These are phyloP conservation scores for Romanogobio albipinnatus DNA, from an alignment of 2,113 vertebrate species.

Conservation along the genomic window DNA sequence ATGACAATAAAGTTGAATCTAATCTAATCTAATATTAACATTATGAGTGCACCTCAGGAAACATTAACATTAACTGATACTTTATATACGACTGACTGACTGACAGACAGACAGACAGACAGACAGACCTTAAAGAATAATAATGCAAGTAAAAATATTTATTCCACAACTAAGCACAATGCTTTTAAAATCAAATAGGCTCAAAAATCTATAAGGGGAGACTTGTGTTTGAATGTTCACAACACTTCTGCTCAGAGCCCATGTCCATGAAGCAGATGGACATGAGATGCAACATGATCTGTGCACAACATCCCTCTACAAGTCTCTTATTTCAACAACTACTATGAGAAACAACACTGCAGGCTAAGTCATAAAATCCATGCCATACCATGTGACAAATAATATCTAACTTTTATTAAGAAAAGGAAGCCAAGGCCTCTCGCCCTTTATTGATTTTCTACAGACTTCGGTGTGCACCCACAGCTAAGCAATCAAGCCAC, in stretches of 20 bases:
- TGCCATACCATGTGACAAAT: slow-evolving; percentile 90
- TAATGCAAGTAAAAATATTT: background rate
- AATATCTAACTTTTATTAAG: slow-evolving; percentile 96
- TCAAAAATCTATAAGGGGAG: background rate
- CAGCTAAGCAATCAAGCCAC: slow-evolving; percentile 87
- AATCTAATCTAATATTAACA: no score
- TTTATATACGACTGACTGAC: no score
- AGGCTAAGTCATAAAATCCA: slow-evolving; percentile 91
- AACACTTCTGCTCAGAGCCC: background rate
- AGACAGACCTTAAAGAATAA: background rate
- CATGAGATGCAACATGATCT: slow-evolving; percentile 87
- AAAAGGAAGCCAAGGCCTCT: slow-evolving; percentile 87
- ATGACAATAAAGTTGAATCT: no score
- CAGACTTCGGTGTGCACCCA: slow-evolving; percentile 85
- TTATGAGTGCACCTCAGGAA: no score
- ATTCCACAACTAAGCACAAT: background rate
- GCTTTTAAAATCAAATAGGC: background rate
- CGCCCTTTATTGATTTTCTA: slow-evolving; percentile 92
- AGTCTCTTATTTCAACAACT: slow-evolving; percentile 86
- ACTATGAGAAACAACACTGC: slow-evolving; percentile 86
- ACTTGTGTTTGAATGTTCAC: background rate
- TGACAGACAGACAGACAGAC: no score
- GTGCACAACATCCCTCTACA: slow-evolving; percentile 87
- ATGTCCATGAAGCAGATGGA: slow-evolving; percentile 27
- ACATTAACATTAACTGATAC: no score